These are phyloP conservation scores for Procambarus clarkii DNA, from an alignment of 1,140 invertebrate genomes.

Conservation along the genomic window DNA sequence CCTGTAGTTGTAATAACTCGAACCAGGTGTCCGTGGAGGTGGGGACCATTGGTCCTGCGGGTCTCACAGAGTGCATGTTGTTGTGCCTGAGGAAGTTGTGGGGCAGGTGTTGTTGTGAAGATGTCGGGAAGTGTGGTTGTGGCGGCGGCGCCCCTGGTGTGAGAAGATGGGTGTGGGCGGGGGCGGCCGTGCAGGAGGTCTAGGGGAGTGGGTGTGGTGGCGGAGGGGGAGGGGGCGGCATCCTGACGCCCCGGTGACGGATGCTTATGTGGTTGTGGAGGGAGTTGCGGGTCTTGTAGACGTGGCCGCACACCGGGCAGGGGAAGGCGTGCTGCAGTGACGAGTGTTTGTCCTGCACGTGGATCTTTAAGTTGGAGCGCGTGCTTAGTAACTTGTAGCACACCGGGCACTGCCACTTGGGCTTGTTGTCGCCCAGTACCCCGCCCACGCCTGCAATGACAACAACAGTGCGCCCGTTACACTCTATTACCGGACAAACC, in stretches of 20 bases:
- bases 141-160: slow-evolving; percentile 2
- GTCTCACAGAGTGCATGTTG: no score
- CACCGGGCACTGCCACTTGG: slow-evolving; percentile 74
- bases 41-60: no score
- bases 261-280: slow-evolving; percentile 72
- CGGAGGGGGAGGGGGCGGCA: slow-evolving; percentile 59
- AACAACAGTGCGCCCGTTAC: slow-evolving; percentile 59
- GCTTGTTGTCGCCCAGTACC: slow-evolving; percentile 51
- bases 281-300: slow-evolving; percentile 71
- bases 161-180: background rate
- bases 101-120: background rate
- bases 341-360: slow-evolving; percentile 71
- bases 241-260: slow-evolving; percentile 66
- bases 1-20: no score
- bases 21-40: no score
- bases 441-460: slow-evolving; percentile 62
- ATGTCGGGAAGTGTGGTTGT: background rate
- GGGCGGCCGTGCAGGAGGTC: slow-evolving; percentile 2
- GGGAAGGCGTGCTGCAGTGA: slow-evolving; percentile 71
- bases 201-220: slow-evolving; percentile 3
- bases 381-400: slow-evolving; percentile 72
- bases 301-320: slow-evolving; percentile 66
- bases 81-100: slow-evolving; percentile 20
- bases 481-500: slow-evolving; percentile 12
- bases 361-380: slow-evolving; percentile 71